Evolutionary conservation across 92 coral and sea anemone species (phyloP).

Genomic region (Hydrozoanthus gracilis): DNA sequence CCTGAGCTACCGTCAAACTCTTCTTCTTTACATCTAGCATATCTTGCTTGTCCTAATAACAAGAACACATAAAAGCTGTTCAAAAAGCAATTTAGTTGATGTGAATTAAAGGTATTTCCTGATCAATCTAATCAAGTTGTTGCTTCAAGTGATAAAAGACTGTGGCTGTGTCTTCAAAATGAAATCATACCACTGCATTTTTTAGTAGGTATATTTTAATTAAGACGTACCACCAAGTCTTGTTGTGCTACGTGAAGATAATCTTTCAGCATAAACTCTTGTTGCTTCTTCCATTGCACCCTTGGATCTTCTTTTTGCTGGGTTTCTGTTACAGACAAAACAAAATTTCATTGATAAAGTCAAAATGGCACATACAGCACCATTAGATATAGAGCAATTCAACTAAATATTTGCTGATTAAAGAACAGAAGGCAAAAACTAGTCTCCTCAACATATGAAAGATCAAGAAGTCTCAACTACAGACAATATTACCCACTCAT

Average conservation of each 20-base stretch:
- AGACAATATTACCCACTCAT: not conserved
- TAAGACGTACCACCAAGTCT: conserved; percentile 72
- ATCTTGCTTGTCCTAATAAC: conserved; percentile 82
- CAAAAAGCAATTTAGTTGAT: not conserved
- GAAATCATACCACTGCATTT: not conserved
- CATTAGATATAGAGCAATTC: too few species aligned
- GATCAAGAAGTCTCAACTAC: not conserved
- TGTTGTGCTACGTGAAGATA: conserved; percentile 82
- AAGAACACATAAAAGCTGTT: not conserved
- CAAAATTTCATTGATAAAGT: not conserved
- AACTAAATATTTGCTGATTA: not conserved
- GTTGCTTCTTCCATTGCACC: conserved; percentile 83
- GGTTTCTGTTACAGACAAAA: conserved; percentile 64
- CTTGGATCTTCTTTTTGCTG: conserved; percentile 94
- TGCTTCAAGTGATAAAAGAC: not conserved
- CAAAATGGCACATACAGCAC: not conserved
- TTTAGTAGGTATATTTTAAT: not conserved
- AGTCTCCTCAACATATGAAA: too few species aligned
- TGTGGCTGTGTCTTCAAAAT: not conserved
- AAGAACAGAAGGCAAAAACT: not conserved
- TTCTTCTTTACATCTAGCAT: conserved; percentile 86
- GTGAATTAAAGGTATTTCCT: not conserved
- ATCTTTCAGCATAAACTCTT: conserved; percentile 90
- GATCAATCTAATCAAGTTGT: not conserved
- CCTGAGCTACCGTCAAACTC: conserved; percentile 81